phyloP scores from a whole-genome alignment of 2,113 vertebrate genomes.

The Nothobranchius furzeri region DNA sequence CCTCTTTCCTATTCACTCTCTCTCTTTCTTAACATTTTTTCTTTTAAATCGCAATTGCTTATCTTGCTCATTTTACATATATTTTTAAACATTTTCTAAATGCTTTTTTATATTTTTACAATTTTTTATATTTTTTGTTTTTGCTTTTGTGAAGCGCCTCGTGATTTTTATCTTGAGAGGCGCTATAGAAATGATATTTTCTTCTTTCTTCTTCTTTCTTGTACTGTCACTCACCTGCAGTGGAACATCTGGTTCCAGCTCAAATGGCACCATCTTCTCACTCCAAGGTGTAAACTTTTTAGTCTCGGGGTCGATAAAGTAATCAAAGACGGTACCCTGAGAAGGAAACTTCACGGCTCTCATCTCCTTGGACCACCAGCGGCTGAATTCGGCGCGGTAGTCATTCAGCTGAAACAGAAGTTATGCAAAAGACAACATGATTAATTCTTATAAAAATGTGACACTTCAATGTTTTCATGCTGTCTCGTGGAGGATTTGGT shows the following conservation, averaged over 20 bases:
- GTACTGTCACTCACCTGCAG: conserved; percentile 64
- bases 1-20: too few species aligned
- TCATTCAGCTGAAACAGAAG: conserved; percentile 78
- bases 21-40: too few species aligned
- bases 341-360: conserved; percentile 83
- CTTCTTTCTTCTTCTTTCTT: too few species aligned
- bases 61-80: too few species aligned
- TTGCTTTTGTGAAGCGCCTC: too few species aligned
- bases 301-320: conserved; percentile 81
- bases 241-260: conserved; percentile 77
- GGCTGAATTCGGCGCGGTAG: conserved; percentile 84
- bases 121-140: too few species aligned
- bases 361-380: conserved; percentile 86
- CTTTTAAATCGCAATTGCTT: too few species aligned
- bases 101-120: too few species aligned
- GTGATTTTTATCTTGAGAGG: too few species aligned
- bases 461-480: not conserved
- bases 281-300: conserved; percentile 82
- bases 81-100: too few species aligned
- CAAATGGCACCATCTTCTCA: conserved; percentile 77
- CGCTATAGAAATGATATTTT: too few species aligned
- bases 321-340: conserved; percentile 87
- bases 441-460: not conserved
- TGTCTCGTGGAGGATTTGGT: not conserved
- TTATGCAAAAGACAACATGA: not conserved